A percentile compares a stretch with the other conserved stretches of the same genome.
Evolutionary conservation across 1,140 invertebrate genomes (phyloP).

Genomic region (Anoplophora glabripennis): DNA sequence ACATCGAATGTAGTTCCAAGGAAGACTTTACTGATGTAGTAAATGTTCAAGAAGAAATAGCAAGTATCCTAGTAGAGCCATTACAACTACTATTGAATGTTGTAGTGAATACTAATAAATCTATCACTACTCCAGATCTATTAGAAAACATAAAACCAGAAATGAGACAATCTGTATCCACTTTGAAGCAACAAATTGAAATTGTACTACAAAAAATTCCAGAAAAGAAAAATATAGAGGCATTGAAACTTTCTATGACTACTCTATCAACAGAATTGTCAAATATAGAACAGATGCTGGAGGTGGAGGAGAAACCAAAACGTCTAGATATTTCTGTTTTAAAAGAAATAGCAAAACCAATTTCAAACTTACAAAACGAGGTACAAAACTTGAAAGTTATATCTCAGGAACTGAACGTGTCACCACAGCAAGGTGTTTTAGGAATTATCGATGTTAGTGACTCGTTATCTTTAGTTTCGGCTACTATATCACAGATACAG

Average conservation of each 20-base stretch:
- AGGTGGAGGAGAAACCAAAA: too few species aligned
- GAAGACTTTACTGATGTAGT: conserved; percentile 4
- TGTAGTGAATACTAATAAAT: conserved; percentile 10
- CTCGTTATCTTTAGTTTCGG: too few species aligned
- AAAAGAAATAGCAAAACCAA: too few species aligned
- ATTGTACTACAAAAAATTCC: background rate
- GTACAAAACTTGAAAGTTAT: too few species aligned
- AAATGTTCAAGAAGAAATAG: conserved; percentile 8
- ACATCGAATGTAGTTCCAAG: background rate
- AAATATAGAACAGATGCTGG: too few species aligned
- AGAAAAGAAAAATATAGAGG: conserved; percentile 3
- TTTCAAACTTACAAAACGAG: too few species aligned
- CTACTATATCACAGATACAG: too few species aligned
- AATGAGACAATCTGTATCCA: conserved; percentile 3
- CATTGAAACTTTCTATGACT: background rate
- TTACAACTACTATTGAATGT: conserved; percentile 17
- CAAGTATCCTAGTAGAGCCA: conserved; percentile 9
- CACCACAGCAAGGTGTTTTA: too few species aligned
- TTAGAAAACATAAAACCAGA: conserved; percentile 3
- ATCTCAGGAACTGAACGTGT: too few species aligned
- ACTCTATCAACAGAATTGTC: too few species aligned
- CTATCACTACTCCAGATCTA: conserved; percentile 10
- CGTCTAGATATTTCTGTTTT: too few species aligned
- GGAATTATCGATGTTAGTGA: too few species aligned
- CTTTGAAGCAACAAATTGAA: conserved; percentile 10